Evolutionary conservation across 2,888 invertebrate genomes (phyloP), one percentile per base, ranked within the genome.

Genomic region (Amblyjoppa proteus): DNA sequence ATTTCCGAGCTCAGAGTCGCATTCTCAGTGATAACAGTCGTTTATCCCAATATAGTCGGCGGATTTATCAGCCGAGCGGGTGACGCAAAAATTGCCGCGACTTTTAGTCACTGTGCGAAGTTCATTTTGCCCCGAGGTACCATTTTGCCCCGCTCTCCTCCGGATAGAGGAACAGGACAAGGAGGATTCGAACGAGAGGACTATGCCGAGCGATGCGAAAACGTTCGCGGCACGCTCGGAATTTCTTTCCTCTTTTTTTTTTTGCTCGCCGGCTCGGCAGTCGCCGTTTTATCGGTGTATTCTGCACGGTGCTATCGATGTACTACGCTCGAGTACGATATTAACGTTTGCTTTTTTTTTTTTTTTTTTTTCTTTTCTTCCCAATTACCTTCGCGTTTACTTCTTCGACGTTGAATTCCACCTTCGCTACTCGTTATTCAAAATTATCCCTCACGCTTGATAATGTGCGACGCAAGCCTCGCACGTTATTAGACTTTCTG

Each of bases 221-320:
- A 76, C 70, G 53, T 79, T 76, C 66, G 56, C 5, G 75, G 84
- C 31, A 81, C 56, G 69, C 69, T 25, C 51, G 79, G 85, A 82
- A 85, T 85, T 85, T 75, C 70, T 73, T 64, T 31, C 58, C 56
- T 53, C 45, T 71, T 41, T 38, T 70, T 53, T 34, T 71, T 41
- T 38, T 70, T 76, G 28, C 34, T 71, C 38, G 77, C 58, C 20
- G 53, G 69, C 58, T 64, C 41, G 51, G 20, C 28, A 25, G 31
- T 75, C 9, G 38, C 6, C 45, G 34, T 34, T 74, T 80, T 64
- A 49, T 68, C 51, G 51, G 31, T 16, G 25, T 31, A 56, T 58
- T 49, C 58, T 45, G 9, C 7, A 73, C 45, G 11, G 49, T 11
- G 11, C 25, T 16, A 28, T 28, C 16, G 73, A 64, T 68, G 75